Evolutionary conservation across 2,113 vertebrate species (phyloP), one percentile per base, ranked within the genome.

Genomic region (Marmota monax): DNA sequence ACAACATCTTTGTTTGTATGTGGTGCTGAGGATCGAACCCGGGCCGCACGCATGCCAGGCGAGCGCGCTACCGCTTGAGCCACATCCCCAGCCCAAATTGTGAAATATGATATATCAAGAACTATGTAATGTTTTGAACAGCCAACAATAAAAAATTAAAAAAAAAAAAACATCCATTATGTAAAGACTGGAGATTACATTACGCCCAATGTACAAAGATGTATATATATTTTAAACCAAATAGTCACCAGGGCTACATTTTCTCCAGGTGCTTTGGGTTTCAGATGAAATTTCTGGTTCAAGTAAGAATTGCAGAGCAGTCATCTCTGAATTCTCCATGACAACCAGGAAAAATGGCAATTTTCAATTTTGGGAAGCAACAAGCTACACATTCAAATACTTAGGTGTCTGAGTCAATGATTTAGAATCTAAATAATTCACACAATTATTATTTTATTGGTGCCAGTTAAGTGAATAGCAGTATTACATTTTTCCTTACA

Each of bases 251-350:
- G 42, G 29, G 80, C 65, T 91, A 67, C 3, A 63, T 51, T 94
- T 70, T 20, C 25, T 53, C 18, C 32, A 56, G 0, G 0, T 12
- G 18, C 48, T 67, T 94, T 34, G 3, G 4, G 56, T 86, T 97
- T 84, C 56, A 89, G 39, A 77, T 67, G 61, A 96, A 85, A 77
- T 84, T 78, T 84, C 69, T 53, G 34, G 13, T 80, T 29, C 45
- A 76, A 92, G 63, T 90, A 85, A 83, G 27, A 96, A 85, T 58
- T 53, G 87, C 37, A 73, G 84, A 95, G 69, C 22, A n/a, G 2
- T 37, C 67, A 84, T 39, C 72, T 94, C 74, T 89, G 67, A 82
- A 82, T 95, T 93, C 88, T 96, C 87, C 65, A 78, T 92, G 84
- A 84, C 84, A 97, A 95, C 65, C 48, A 96, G 91, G 48, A 84